These are phyloP conservation scores for Bufo bufo DNA, from an alignment of 2,113 vertebrate species.

Conservation along the genomic window DNA sequence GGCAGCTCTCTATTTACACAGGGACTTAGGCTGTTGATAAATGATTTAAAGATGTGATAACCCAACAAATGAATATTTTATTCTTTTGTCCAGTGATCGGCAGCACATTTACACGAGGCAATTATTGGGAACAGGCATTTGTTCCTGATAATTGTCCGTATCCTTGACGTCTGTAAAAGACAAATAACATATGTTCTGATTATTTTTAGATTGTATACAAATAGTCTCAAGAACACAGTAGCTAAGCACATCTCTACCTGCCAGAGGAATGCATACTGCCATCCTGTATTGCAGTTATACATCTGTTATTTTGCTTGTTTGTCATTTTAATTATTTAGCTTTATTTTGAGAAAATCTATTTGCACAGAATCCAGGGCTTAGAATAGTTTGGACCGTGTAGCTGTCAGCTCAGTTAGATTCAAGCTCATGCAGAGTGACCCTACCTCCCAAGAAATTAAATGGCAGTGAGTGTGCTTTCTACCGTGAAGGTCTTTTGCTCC, in stretches of 20 bases:
- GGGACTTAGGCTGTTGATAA: too few relatives aligned
- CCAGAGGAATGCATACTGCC: not conserved
- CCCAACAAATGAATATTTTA: too few relatives aligned
- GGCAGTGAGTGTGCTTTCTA: constrained; percentile 30
- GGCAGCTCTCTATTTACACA: too few relatives aligned
- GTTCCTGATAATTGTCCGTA: too few relatives aligned
- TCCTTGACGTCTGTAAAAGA: too few relatives aligned
- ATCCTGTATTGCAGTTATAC: not conserved
- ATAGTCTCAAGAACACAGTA: not conserved
- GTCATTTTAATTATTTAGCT: not conserved
- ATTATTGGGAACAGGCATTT: too few relatives aligned
- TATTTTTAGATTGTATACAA: not conserved
- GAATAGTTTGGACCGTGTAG: not conserved
- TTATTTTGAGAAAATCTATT: not conserved
- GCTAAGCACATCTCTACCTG: not conserved
- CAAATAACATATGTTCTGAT: not conserved
- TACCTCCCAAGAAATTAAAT: constrained; percentile 6
- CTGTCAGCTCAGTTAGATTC: constrained; percentile 2
- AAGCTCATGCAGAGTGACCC: constrained; percentile 2
- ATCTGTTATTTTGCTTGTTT: not conserved
- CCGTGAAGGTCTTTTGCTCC: constrained; percentile 42
- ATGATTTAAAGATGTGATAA: too few relatives aligned
- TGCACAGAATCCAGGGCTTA: not conserved
- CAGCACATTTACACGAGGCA: too few relatives aligned
- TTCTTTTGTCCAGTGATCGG: too few relatives aligned